A percentile compares a stretch with the other conserved stretches of the same genome.
Conservation (phyloP, 2,113 vertebrate species). For the Xiphophorus couchianus region DNA sequence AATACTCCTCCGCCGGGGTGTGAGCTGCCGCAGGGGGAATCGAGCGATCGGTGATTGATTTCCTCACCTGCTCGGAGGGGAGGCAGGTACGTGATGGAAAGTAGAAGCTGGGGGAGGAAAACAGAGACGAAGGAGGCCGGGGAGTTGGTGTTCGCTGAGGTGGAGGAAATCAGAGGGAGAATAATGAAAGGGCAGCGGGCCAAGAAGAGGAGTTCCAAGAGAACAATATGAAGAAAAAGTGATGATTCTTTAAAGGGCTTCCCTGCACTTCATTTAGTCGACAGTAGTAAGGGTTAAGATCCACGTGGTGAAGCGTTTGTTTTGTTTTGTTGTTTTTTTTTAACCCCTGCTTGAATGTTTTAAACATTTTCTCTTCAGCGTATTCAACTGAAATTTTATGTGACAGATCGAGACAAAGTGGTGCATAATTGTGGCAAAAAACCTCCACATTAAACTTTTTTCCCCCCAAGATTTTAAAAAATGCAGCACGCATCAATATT, state of each 20-base stretch:
- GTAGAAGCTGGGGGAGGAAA: constrained; percentile 15
- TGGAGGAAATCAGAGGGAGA: constrained; percentile 29
- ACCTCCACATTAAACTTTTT: too few relatives aligned
- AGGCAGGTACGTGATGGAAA: constrained; percentile 53
- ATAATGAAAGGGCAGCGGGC: constrained; percentile 36
- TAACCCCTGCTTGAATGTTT: too few relatives aligned
- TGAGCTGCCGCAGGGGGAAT: constrained; percentile 44
- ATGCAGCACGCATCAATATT: background rate
- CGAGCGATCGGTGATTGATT: constrained; percentile 66
- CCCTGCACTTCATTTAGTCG: too few relatives aligned
- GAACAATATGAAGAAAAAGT: background rate
- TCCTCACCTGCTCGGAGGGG: constrained; percentile 47
- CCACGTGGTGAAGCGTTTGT: too few relatives aligned
- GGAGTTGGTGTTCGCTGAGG: background rate
- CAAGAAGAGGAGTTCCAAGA: constrained; percentile 2
- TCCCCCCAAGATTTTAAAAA: too few relatives aligned
- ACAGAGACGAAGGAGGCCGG: background rate
- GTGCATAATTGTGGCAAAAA: too few relatives aligned
- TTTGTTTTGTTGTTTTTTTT: too few relatives aligned
- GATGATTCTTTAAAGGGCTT: background rate
- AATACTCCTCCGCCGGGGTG: constrained; percentile 42
- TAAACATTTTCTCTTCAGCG: too few relatives aligned
- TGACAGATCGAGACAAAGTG: too few relatives aligned
- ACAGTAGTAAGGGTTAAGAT: too few relatives aligned
- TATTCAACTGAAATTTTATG: too few relatives aligned